Conservation (phyloP, 2,113 vertebrate genomes). For the Rhombomys opimus region DNA sequence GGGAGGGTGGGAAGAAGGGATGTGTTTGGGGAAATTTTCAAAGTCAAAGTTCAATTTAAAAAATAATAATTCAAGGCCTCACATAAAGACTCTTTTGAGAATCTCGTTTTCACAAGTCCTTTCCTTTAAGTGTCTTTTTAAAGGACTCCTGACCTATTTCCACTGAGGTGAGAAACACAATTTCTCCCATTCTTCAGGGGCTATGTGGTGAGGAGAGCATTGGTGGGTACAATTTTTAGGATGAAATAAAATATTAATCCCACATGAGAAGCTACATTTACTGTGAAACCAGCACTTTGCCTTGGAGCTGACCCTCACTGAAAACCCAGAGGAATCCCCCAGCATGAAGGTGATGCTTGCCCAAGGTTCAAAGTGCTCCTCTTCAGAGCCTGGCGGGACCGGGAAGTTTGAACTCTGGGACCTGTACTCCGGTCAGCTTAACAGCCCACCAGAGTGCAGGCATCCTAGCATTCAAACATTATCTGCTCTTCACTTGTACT, state of each 20-base stretch:
- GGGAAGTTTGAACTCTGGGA: neutral
- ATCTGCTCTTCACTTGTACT: neutral
- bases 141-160: neutral
- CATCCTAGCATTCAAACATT: neutral
- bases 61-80: neutral
- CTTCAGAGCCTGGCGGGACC: neutral
- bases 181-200: neutral
- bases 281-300: constrained; percentile 38
- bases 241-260: constrained; percentile 54
- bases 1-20: neutral
- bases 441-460: neutral
- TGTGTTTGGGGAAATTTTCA: constrained; percentile 39
- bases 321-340: constrained; percentile 35
- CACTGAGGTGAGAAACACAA: constrained; percentile 32
- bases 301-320: neutral
- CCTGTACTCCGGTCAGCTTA: neutral
- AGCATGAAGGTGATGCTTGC: neutral
- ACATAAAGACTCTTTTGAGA: neutral
- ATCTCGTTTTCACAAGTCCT: neutral
- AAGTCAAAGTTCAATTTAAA: constrained; percentile 52
- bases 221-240: neutral
- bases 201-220: neutral
- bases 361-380: neutral
- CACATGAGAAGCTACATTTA: constrained; percentile 53
- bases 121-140: neutral